Evolutionary conservation across 2,888 invertebrate species (phyloP).

Genomic region (Strigamia maritima): DNA sequence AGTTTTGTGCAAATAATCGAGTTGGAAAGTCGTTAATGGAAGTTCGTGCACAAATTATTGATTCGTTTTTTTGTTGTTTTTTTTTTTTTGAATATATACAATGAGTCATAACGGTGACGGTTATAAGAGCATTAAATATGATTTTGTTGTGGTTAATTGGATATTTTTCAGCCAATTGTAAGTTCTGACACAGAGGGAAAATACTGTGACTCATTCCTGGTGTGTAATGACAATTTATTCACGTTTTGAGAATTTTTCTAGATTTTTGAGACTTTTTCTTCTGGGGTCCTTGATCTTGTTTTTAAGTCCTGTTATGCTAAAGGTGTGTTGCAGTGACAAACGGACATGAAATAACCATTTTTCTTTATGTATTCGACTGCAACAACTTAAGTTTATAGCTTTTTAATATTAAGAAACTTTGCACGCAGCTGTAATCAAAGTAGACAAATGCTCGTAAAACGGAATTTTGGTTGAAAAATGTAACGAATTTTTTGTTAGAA

Average conservation of each 20-base stretch:
- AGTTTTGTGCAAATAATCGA: too few relatives aligned
- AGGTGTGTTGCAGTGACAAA: neutral
- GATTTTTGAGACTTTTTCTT: neutral
- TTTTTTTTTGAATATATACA: neutral
- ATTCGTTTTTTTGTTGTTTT: neutral
- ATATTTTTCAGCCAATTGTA: neutral
- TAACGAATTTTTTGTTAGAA: neutral
- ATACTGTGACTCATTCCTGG: neutral
- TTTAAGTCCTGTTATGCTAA: neutral
- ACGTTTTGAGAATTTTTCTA: neutral
- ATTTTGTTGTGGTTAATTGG: neutral
- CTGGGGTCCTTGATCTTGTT: neutral
- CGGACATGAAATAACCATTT: neutral
- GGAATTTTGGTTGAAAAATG: neutral
- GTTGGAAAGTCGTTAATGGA: too few relatives aligned
- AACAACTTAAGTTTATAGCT: neutral
- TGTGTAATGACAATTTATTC: too few relatives aligned
- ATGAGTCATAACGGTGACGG: neutral
- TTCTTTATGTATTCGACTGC: neutral
- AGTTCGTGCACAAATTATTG: neutral
- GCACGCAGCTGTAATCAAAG: conserved; percentile 8
- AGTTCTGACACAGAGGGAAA: neutral
- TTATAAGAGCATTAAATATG: neutral
- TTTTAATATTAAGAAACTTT: conserved; percentile 2
- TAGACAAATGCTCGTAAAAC: neutral